Percentiles rank a stretch among this genome's conserved stretches.
Conservation (phyloP, 2,888 invertebrate genomes). For the Andrena haemorrhoa region DNA sequence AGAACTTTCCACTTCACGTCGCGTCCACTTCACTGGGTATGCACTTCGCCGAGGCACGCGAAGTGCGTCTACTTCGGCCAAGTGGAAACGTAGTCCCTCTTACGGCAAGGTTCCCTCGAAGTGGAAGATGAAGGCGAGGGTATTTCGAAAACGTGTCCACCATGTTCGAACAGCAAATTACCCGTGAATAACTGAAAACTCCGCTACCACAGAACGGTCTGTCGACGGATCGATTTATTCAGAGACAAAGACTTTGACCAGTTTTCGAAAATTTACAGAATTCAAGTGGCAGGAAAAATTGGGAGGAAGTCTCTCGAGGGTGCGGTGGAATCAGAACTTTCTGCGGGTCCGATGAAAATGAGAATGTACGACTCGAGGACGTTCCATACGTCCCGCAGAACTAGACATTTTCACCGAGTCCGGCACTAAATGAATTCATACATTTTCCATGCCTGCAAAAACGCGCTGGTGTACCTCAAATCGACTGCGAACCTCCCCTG, state of each 20-base stretch:
- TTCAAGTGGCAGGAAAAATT: background rate
- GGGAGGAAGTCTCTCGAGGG: background rate
- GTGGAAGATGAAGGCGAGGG: background rate
- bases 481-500: background rate
- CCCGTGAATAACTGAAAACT: too few relatives aligned
- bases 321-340: background rate
- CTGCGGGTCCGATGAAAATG: background rate
- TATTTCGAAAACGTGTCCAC: background rate
- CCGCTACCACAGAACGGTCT: too few relatives aligned
- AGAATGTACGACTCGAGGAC: background rate
- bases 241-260: too few relatives aligned
- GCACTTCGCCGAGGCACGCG: conserved; percentile 10
- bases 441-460: background rate
- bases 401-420: background rate
- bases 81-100: conserved; percentile 17
- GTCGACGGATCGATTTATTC: too few relatives aligned
- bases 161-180: too few relatives aligned
- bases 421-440: background rate
- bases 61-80: conserved; percentile 30
- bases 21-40: conserved; percentile 12
- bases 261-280: background rate
- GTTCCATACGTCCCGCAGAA: background rate
- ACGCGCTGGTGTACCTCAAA: background rate
- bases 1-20: background rate
- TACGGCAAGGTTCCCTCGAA: conserved; percentile 7